Conservation (phyloP, 1,140 invertebrate genomes). For the Plectrocnemia conspersa region DNA sequence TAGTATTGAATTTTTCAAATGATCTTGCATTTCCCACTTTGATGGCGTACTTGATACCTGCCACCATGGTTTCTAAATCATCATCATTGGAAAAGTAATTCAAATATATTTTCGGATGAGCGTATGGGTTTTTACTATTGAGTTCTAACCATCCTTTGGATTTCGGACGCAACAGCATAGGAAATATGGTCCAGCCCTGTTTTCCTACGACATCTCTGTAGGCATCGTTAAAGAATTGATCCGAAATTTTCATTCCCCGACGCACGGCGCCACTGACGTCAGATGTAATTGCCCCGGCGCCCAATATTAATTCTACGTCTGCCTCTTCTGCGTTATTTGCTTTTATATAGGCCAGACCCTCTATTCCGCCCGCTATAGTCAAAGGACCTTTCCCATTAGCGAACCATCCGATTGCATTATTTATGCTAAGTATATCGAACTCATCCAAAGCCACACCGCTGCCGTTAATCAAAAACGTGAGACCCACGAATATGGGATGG, state of each 20-base stretch:
- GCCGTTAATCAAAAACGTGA: constrained; percentile 56
- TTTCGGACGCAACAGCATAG: constrained; percentile 70
- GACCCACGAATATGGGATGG: constrained; percentile 64
- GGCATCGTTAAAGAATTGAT: constrained; percentile 56
- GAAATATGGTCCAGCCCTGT: constrained; percentile 63
- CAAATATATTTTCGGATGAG: constrained; percentile 68
- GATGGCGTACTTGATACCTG: constrained; percentile 61
- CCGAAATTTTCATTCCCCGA: constrained; percentile 54
- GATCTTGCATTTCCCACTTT: constrained; percentile 56
- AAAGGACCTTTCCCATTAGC: constrained; percentile 51
- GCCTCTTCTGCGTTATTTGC: constrained; percentile 55
- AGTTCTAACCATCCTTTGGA: constrained; percentile 66
- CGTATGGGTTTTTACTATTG: constrained; percentile 64
- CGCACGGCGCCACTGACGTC: constrained; percentile 44
- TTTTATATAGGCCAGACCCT: constrained; percentile 61
- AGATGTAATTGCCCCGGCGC: neutral
- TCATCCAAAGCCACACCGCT: constrained; percentile 47
- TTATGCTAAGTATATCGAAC: constrained; percentile 45
- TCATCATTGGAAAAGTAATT: constrained; percentile 65
- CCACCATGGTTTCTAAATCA: constrained; percentile 63
- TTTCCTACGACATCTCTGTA: constrained; percentile 54
- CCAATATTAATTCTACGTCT: constrained; percentile 52
- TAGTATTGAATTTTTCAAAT: constrained; percentile 56
- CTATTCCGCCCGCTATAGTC: constrained; percentile 56
- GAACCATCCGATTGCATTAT: constrained; percentile 46